Base-by-base conservation (phyloP, 1,140 invertebrate genomes). In the Idris sp. region DNA sequence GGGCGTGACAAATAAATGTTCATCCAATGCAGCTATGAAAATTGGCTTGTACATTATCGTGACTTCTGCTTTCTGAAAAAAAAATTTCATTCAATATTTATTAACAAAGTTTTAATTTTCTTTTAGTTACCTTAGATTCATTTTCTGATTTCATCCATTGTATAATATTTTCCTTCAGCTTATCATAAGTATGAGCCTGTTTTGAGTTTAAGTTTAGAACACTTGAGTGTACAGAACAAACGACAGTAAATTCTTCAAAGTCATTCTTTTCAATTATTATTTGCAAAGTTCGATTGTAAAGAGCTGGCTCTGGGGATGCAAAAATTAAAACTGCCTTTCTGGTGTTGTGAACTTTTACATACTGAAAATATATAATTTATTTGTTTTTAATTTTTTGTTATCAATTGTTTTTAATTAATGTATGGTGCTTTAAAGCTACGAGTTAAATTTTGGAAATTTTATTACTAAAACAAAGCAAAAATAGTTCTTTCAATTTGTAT, bases 1-100 rank as follows among this genome's bases (percentile, higher is more conserved):
- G 22, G 92, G 92, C 19, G 91, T 91, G 0, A 92, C 81, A 78
- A 94, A 92, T 16, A 93, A 58, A 44, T 89, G 82, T 79, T 90
- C 89, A 51, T 89, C 90, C 18, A 92, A 83, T 36, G 87, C 79
- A 13, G 90, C 89, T 15, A 89, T 82, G 53, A 92, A 91, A 30
- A 93, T 85, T 31, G 92, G 92, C 44, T 90, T 84, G 72, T 91
- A 90, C 9, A 90, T 86, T 25, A 92, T 86, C 79, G 91, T 89
- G 5, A 90, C 89, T 36, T 87, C 86, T 77, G 88, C 83, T 80
- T 87, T 84, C 90, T 91, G 77, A 49, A 88, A 22, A 22, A 22
- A 22, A 22, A 22, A 22, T 22, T n/a, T n/a, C n/a, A n/a, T n/a
- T n/a, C n/a, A n/a, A n/a, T n/a, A n/a, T n/a, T n/a, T n/a, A n/a